Percentiles rank a stretch among this genome's conserved stretches.
These are phyloP conservation scores for Halictus ligatus DNA, from an alignment of 2,888 invertebrate genomes.

Conservation along the genomic window DNA sequence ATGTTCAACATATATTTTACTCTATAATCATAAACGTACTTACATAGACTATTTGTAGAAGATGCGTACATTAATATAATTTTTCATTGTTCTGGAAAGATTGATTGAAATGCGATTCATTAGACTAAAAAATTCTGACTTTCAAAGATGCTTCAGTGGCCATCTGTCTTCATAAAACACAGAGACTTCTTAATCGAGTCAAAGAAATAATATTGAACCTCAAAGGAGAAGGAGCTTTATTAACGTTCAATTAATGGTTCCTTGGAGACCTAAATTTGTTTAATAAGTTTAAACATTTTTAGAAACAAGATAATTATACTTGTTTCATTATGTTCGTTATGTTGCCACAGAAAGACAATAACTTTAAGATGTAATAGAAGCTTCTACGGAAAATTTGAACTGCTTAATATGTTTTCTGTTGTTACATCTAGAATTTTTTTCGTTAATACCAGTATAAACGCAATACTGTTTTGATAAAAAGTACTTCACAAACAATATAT, in stretches of 20 bases:
- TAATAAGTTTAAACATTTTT: not conserved
- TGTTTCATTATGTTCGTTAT: not conserved
- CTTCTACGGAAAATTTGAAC: not conserved
- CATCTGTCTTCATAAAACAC: not conserved
- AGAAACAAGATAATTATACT: not conserved
- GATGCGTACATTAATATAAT: not conserved
- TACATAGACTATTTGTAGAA: not conserved
- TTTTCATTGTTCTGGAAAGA: not conserved
- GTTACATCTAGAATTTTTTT: not conserved
- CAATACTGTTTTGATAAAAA: too few species aligned
- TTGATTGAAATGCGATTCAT: not conserved
- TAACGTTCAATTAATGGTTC: not conserved
- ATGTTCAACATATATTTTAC: not conserved
- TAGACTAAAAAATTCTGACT: not conserved
- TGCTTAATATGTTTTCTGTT: not conserved
- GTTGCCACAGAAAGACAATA: not conserved
- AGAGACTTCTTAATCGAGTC: conserved; percentile 34
- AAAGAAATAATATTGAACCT: conserved; percentile 3
- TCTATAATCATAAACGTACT: not conserved
- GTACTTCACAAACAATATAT: too few species aligned
- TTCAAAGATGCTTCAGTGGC: not conserved
- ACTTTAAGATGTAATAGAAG: conserved; percentile 5
- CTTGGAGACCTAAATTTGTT: not conserved
- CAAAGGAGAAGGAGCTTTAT: not conserved
- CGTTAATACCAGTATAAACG: too few species aligned